Conservation (phyloP, 2,888 invertebrate genomes). For the Harpalus rufipes region DNA sequence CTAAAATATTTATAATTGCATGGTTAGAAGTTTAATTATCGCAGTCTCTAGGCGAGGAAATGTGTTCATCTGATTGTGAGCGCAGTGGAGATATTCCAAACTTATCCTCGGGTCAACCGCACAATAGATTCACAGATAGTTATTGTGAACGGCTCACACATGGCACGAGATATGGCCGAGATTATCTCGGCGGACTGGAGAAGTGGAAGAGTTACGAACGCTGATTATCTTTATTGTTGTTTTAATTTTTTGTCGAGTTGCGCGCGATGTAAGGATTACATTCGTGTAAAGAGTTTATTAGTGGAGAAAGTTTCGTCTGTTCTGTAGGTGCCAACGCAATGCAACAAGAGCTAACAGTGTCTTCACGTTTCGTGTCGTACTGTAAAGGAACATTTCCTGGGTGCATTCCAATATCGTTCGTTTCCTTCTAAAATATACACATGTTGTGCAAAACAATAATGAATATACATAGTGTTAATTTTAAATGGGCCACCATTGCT, state of each 20-base stretch:
- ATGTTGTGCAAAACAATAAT: too few relatives aligned
- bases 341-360: not conserved
- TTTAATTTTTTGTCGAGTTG: conserved; percentile 57
- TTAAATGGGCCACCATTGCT: too few relatives aligned
- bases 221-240: conserved; percentile 62
- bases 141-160: conserved; percentile 52
- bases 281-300: conserved; percentile 58
- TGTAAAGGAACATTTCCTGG: conserved; percentile 4
- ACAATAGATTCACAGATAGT: conserved; percentile 54
- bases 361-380: conserved; percentile 34
- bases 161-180: conserved; percentile 22
- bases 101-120: conserved; percentile 51
- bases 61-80: conserved; percentile 60
- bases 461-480: too few relatives aligned
- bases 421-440: too few relatives aligned
- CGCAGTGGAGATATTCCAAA: conserved; percentile 23
- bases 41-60: conserved; percentile 51
- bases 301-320: conserved; percentile 25
- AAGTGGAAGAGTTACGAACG: conserved; percentile 52
- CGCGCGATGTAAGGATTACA: conserved; percentile 27
- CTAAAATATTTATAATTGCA: conserved; percentile 65
- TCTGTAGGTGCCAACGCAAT: conserved; percentile 37
- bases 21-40: conserved; percentile 65
- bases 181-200: conserved; percentile 20
- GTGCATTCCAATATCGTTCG: not conserved